phyloP scores from a whole-genome alignment of 2,888 invertebrate species.

The Macrophya alboannulata region DNA sequence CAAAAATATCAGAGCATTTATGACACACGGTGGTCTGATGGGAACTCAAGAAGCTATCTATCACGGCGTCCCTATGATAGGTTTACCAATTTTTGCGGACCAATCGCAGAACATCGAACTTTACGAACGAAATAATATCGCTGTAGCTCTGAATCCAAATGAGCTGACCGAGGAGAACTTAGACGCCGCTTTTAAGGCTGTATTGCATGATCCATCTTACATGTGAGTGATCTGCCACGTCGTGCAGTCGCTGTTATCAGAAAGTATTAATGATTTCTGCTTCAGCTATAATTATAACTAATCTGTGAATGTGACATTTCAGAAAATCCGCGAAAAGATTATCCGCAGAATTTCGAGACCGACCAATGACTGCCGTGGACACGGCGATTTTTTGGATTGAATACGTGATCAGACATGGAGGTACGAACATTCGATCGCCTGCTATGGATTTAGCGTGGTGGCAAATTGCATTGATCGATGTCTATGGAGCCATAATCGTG shows the following conservation, averaged over 20 bases:
- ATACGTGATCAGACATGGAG: constrained; percentile 42
- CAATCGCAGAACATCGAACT: constrained; percentile 69
- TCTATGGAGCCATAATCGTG: constrained; percentile 9
- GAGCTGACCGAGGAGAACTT: constrained; percentile 65
- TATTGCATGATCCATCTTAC: constrained; percentile 68
- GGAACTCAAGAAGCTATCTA: constrained; percentile 69
- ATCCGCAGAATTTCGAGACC: constrained; percentile 40
- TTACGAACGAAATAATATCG: constrained; percentile 66
- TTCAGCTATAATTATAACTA: not conserved
- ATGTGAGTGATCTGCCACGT: constrained; percentile 56
- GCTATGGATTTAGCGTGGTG: constrained; percentile 48
- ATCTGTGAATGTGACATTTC: not conserved
- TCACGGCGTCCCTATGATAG: constrained; percentile 68
- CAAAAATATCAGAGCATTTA: constrained; percentile 75
- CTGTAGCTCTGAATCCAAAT: constrained; percentile 61
- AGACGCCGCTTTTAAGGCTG: constrained; percentile 65
- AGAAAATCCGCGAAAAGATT: constrained; percentile 62
- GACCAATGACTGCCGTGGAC: constrained; percentile 38
- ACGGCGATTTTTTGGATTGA: constrained; percentile 49
- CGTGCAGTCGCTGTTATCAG: not conserved
- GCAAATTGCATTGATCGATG: constrained; percentile 46
- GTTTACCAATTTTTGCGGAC: constrained; percentile 69
- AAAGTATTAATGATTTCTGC: not conserved
- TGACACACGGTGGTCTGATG: constrained; percentile 70
- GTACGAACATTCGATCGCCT: constrained; percentile 16